Conservation (phyloP, 2,888 invertebrate genomes). For the Branchinecta sandiegonensis region DNA sequence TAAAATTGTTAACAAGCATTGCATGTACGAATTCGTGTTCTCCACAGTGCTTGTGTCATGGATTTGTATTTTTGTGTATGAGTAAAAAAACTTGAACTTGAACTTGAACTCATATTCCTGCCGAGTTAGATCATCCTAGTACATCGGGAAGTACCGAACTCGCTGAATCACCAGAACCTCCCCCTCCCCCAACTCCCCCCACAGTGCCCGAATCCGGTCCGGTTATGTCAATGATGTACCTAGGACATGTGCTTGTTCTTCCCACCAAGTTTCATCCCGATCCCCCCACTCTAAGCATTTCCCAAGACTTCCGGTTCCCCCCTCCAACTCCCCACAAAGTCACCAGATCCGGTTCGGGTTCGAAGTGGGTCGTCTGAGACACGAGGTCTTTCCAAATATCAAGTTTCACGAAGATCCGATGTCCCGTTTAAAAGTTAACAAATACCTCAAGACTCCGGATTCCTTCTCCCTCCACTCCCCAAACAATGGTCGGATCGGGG, state of each 20-base stretch:
- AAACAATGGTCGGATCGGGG: too few species aligned
- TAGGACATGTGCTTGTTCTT: background rate
- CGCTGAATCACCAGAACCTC: background rate
- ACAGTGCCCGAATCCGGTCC: background rate
- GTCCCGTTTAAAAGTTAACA: background rate
- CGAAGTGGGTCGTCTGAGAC: background rate
- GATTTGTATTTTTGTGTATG: background rate
- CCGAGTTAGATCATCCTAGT: background rate
- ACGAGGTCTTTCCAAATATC: background rate
- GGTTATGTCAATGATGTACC: background rate
- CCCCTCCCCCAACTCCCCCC: background rate
- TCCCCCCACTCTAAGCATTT: background rate
- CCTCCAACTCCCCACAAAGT: background rate
- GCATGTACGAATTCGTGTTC: too few species aligned
- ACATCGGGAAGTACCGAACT: background rate
- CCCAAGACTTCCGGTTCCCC: background rate
- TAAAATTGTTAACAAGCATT: too few species aligned
- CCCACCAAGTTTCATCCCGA: conserved; percentile 8
- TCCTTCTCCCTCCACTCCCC: too few species aligned
- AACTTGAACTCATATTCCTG: background rate
- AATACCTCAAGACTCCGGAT: background rate
- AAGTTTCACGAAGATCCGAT: background rate
- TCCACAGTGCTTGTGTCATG: too few species aligned
- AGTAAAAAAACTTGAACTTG: background rate
- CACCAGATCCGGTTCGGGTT: background rate